These are phyloP conservation scores for Morus bassanus DNA, from an alignment of 2,797 vertebrate species.

Conservation along the genomic window DNA sequence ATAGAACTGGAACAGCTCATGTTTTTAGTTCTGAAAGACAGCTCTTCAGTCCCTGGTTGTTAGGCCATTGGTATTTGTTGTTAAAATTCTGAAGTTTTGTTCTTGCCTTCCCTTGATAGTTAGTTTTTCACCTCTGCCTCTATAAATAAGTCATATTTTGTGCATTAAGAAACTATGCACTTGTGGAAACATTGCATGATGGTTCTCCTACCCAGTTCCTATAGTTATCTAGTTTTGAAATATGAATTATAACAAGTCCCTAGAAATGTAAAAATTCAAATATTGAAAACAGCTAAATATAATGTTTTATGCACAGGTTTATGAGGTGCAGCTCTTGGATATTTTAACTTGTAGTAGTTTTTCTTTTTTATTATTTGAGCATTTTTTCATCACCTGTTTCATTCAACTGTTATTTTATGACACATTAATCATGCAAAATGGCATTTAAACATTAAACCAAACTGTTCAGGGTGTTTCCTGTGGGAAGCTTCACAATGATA, in stretches of 20 bases:
- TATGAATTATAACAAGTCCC: neutral
- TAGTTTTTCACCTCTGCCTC: neutral
- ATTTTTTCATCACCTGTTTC: neutral
- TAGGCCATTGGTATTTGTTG: neutral
- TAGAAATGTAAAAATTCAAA: neutral
- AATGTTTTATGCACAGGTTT: neutral
- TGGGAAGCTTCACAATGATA: neutral
- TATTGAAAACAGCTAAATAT: neutral
- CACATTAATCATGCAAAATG: neutral
- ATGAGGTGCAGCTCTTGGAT: neutral
- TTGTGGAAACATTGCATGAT: neutral
- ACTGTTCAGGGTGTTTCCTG: neutral
- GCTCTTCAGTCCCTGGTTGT: neutral
- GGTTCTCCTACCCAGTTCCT: neutral
- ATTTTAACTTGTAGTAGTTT: neutral
- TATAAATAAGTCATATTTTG: neutral
- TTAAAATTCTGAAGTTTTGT: neutral
- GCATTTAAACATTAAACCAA: neutral
- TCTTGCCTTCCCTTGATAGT: neutral
- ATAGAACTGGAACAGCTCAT: rapidly evolving
- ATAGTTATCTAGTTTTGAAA: neutral
- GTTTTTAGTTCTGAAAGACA: neutral
- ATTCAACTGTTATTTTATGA: neutral
- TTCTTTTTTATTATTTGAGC: neutral
- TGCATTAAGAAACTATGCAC: neutral